phyloP scores from a whole-genome alignment of 2,113 vertebrate species.

The Psittacula cyanocephala region DNA sequence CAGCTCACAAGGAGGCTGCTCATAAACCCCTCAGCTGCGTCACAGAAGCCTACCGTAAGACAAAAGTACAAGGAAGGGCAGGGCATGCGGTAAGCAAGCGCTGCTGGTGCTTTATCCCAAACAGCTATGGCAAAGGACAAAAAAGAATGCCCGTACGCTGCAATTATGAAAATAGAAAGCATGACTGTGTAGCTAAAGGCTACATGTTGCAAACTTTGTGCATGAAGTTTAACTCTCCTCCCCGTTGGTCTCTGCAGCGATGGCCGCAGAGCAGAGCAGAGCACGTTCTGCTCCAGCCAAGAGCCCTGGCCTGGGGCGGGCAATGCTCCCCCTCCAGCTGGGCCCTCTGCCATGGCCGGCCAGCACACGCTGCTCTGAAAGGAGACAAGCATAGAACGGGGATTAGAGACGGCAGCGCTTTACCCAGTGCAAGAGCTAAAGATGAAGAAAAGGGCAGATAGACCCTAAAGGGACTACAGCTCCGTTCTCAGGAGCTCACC shows the following conservation, averaged over 20 bases:
- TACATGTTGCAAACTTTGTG: fast-evolving
- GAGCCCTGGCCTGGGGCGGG: too few species aligned
- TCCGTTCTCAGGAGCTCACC: fast-evolving
- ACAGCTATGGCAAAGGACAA: fast-evolving
- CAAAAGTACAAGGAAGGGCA: neutral
- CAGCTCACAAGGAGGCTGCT: neutral
- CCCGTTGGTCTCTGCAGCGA: fast-evolving
- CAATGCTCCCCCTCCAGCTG: fast-evolving
- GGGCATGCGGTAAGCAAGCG: fast-evolving
- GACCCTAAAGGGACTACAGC: fast-evolving
- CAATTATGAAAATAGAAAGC: fast-evolving
- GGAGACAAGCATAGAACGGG: fast-evolving
- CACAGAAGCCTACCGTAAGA: fast-evolving
- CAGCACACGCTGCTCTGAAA: neutral
- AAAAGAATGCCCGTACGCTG: fast-evolving
- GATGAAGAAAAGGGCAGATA: fast-evolving
- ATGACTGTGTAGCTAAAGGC: fast-evolving
- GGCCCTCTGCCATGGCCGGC: fast-evolving
- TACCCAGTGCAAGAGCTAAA: fast-evolving
- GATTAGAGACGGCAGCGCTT: fast-evolving
- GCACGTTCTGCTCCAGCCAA: fast-evolving
- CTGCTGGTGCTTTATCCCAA: neutral
- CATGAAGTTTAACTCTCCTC: neutral
- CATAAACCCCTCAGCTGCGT: neutral
- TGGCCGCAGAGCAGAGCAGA: neutral